Percentiles rank a stretch among this genome's conserved stretches.
Evolutionary conservation across 2,113 vertebrate genomes (phyloP).

Genomic region (Rhadina sibilatrix): DNA sequence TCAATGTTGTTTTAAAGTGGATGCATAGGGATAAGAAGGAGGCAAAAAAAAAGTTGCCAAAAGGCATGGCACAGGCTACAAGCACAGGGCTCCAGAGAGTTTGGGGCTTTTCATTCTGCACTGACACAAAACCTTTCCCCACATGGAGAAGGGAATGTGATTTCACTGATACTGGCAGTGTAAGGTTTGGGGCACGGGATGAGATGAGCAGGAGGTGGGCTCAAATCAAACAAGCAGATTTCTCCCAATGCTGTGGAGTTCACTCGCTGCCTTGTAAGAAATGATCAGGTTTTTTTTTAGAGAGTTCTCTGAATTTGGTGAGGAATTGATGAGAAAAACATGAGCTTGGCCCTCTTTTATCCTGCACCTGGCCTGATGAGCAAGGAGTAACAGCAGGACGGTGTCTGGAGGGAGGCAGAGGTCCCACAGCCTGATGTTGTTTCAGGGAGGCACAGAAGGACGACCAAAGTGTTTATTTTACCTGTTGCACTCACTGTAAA

Average conservation of each 20-base stretch:
- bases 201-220: background rate
- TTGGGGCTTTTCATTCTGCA: background rate
- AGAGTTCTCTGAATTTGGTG: background rate
- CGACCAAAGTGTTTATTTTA: background rate
- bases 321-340: background rate
- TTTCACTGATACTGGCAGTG: accelerated
- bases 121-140: background rate
- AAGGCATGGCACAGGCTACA: background rate
- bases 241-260: accelerated
- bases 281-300: background rate
- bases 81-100: accelerated
- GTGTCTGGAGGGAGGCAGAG: background rate
- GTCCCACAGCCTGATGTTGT: background rate
- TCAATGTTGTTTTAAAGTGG: accelerated
- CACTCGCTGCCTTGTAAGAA: background rate
- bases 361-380: background rate
- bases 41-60: background rate
- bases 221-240: background rate
- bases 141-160: accelerated
- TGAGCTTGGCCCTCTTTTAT: background rate
- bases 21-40: background rate
- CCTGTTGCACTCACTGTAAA: background rate
- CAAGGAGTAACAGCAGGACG: background rate
- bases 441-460: background rate
- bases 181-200: accelerated